These are phyloP conservation scores for Phoebastria nigripes DNA, from an alignment of 2,797 vertebrate species.

Conservation along the genomic window DNA sequence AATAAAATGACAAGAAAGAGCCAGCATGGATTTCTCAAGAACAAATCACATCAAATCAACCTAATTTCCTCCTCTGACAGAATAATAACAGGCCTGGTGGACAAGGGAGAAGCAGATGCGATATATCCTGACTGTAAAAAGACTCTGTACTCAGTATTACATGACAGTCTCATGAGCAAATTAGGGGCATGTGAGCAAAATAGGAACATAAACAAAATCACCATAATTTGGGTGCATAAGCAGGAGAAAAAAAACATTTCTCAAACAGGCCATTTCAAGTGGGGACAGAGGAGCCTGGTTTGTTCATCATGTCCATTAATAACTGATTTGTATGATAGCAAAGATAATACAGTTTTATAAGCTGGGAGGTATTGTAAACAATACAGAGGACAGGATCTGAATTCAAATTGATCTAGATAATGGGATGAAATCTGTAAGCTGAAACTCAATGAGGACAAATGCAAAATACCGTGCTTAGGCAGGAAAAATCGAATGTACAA, in stretches of 20 bases:
- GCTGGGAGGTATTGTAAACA: neutral
- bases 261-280: neutral
- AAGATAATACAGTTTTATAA: neutral
- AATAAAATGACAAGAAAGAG: constrained; percentile 15
- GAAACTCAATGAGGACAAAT: neutral
- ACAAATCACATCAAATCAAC: constrained; percentile 23
- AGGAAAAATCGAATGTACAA: neutral
- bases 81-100: neutral
- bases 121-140: neutral
- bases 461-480: neutral
- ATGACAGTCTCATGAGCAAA: neutral
- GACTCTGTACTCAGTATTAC: neutral
- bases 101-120: neutral
- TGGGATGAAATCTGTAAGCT: neutral
- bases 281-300: neutral
- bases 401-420: neutral
- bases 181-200: neutral
- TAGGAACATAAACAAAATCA: neutral
- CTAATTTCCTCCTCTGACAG: constrained; percentile 2
- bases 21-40: constrained; percentile 4
- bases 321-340: neutral
- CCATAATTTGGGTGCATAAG: neutral
- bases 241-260: neutral
- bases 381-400: neutral
- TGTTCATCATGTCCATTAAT: neutral